Evolutionary conservation across 2,797 vertebrate species (phyloP).

Genomic region (Luscinia luscinia): DNA sequence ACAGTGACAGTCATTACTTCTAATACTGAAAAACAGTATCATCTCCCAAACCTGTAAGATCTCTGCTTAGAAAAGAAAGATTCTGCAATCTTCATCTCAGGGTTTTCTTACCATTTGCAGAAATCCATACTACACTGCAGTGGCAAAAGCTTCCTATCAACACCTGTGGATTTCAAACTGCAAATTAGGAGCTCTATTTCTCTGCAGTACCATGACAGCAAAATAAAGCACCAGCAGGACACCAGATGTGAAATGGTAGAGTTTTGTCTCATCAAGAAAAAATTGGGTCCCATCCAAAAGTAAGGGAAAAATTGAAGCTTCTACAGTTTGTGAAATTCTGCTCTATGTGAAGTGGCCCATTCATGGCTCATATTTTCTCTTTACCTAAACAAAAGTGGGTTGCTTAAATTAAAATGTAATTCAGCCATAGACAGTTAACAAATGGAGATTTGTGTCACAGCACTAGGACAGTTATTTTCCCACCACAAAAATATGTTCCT

Average conservation of each 20-base stretch:
- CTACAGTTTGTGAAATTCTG: not conserved
- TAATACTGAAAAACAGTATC: not conserved
- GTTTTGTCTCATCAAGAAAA: not conserved
- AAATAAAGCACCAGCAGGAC: conserved; percentile 25
- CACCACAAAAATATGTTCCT: not conserved
- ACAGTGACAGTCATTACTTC: not conserved
- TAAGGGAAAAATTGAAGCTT: not conserved
- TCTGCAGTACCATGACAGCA: not conserved
- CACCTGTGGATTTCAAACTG: conserved; percentile 8
- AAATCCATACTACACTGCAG: not conserved
- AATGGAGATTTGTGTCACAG: not conserved
- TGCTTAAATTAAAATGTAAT: not conserved
- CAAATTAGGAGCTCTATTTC: not conserved
- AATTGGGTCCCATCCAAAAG: not conserved
- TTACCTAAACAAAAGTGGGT: not conserved
- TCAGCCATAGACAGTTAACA: not conserved
- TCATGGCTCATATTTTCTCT: not conserved
- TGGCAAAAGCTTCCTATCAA: not conserved
- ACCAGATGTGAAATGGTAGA: not conserved
- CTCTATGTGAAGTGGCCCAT: not conserved
- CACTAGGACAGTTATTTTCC: not conserved
- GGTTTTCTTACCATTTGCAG: not conserved
- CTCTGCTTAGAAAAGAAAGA: not conserved
- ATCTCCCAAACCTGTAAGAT: not conserved
- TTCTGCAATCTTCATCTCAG: not conserved